Base-by-base conservation (phyloP, 2,113 vertebrate species). In the Pelobates fuscus region DNA sequence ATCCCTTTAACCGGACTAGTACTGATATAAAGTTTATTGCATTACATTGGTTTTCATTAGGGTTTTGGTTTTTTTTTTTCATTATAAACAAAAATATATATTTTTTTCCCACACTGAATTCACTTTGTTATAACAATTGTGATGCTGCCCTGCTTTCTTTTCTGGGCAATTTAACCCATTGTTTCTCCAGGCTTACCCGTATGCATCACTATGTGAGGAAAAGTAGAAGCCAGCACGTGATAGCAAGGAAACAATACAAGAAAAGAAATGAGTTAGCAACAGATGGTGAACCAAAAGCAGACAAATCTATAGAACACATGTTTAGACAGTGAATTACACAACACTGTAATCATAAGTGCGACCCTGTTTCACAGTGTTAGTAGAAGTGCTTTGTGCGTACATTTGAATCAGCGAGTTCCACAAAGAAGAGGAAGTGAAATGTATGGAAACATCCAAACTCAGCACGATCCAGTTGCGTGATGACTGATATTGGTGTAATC, bases 211-310 rank as follows among this genome's bases (percentile, higher is more conserved):
- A 82, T 60, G 52, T 17, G 24, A 7, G 64, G 78, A 79, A 58
- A 79, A 68, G 70, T 70, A 84, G 71, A 87, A 86, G 80, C 59
- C 32, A 87, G 77, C 81, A 87, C 78, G 81, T 84, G 85, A 86
- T 79, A 84, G 61, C 66, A 77, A 77, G n/a, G 66, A 66, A 52
- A 8, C 83, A 82, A 83, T 80, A 41, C 69, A 77, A 65, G 61
- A 74, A 37, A 23, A 54, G 61, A 65, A 8, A 61, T 20, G 44
- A 25, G 23, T 74, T 74, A 74, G 49, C n/a, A 11, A 73, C 71
- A 64, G 23, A 55, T 60, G n/a, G n/a, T n/a, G n/a, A n/a, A n/a
- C n/a, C n/a, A n/a, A n/a, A n/a, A n/a, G 4, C 24, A 37, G 46
- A 23, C 17, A 3, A 41, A 24, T 52, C 43, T n/a, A 24, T 18